Evolutionary conservation across 2,113 vertebrate genomes (phyloP).

Genomic region (Sebastes schlegelii): DNA sequence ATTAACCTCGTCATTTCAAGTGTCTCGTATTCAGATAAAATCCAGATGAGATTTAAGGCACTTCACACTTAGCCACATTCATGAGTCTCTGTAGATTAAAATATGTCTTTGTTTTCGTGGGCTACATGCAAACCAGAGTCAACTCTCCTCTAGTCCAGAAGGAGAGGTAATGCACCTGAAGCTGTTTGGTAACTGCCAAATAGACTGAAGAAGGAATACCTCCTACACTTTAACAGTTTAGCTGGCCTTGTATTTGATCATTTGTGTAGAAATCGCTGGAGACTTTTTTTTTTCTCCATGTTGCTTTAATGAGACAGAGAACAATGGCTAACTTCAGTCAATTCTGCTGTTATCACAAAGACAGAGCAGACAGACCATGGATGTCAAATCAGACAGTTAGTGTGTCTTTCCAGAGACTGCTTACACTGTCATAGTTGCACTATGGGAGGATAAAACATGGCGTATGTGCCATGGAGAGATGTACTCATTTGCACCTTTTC

Average conservation of each 20-base stretch:
- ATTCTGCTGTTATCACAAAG: background rate
- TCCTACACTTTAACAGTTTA: too few relatives aligned
- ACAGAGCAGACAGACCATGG: background rate
- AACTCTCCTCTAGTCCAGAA: background rate
- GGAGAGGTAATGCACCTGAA: background rate
- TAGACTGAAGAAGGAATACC: too few relatives aligned
- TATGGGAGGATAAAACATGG: background rate
- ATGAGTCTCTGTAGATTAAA: too few relatives aligned
- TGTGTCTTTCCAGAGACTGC: background rate
- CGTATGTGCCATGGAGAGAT: background rate
- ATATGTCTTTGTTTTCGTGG: too few relatives aligned
- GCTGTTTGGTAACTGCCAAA: too few relatives aligned
- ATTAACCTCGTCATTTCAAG: background rate
- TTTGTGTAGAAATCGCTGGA: background rate
- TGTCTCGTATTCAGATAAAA: background rate
- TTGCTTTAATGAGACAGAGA: conserved; percentile 2
- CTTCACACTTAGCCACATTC: background rate
- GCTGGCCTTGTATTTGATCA: background rate
- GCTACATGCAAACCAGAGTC: background rate
- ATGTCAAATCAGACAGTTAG: background rate
- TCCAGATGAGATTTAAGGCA: background rate
- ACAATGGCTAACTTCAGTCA: background rate
- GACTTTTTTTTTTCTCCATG: background rate
- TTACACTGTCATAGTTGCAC: too few relatives aligned
- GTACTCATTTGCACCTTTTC: background rate